Percentiles rank a stretch among this genome's conserved stretches.
These are phyloP conservation scores for Chaenocephalus aceratus DNA, from an alignment of 2,113 vertebrate genomes.

Conservation along the genomic window DNA sequence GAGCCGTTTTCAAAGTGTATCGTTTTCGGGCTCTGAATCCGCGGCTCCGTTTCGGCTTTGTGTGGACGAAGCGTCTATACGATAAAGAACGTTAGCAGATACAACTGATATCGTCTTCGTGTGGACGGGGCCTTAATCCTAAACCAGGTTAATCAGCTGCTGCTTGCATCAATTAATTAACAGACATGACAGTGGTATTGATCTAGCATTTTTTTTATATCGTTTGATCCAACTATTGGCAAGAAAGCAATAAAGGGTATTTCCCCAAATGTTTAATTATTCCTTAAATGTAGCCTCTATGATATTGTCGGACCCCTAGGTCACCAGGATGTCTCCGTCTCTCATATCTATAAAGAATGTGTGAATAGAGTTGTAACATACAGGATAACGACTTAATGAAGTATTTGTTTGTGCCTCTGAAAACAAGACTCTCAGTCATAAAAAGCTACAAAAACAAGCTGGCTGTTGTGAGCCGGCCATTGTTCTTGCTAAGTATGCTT, in stretches of 20 bases:
- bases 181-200: neutral
- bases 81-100: too few species aligned
- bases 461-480: slow-evolving; percentile 53
- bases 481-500: slow-evolving; percentile 75
- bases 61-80: too few species aligned
- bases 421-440: neutral
- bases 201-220: neutral
- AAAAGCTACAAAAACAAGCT: slow-evolving; percentile 20
- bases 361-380: neutral
- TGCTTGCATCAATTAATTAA: neutral
- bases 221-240: neutral
- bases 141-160: neutral
- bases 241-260: neutral
- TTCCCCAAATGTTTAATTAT: neutral
- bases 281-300: neutral
- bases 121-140: neutral
- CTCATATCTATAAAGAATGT: neutral
- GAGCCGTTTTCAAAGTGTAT: too few species aligned
- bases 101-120: too few species aligned
- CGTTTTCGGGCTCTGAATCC: too few species aligned
- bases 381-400: neutral
- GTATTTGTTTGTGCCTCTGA: slow-evolving; percentile 7
- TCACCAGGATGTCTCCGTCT: neutral
- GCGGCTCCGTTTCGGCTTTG: too few species aligned
- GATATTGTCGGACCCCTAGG: neutral